Base-by-base conservation (phyloP, 2,797 vertebrate genomes). In the Pampus argenteus region DNA sequence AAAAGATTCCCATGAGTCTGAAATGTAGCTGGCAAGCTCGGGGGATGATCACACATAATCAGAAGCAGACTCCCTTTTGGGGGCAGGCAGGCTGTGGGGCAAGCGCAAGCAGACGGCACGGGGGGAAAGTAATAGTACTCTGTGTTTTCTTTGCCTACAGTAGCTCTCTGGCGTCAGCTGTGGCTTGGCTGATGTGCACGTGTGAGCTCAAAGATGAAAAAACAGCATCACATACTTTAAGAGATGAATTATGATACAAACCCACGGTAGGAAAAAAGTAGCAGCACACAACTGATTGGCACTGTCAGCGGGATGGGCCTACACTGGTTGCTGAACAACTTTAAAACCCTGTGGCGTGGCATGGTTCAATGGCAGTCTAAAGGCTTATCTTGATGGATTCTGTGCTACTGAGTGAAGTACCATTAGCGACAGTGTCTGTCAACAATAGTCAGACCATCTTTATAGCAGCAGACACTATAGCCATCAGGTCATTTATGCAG, bases 81-180 rank as follows among this genome's bases (percentile, higher is more conserved):
- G 78, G 81, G 78, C 50, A 74, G 71, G 78, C 64, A 10, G 78
- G 74, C 74, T 54, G 65, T 68, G 80, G 86, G 89, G 78, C 78
- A 78, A 66, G 76, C 58, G 56, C 80, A 78, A 73, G 85, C 83
- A 80, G 84, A 82, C 88, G 80, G 79, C 77, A 78, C 23, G 44
- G 81, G 82, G 88, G 71, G 85, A 84, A 79, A 87, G 91, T 83
- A 90, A 93, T 78, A 84, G 88, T 81, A 88, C 23, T 55, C 87
- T 65, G 40, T 89, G 89, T 91, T 94, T 93, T 91, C 91, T 91
- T 92, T 90, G 88, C 92, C 91, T 91, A 90, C 90, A 86, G 92
- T 92, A 93, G 92, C 88, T 89, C 77, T 76, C 79, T 83, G 89
- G 88, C 87, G 81, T 91, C 87, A 86, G 89, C 89, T 92, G 92